Evolutionary conservation across 2,888 invertebrate species (phyloP), one percentile per base, ranked within the genome.

Genomic region (Sclerodermus sp.): DNA sequence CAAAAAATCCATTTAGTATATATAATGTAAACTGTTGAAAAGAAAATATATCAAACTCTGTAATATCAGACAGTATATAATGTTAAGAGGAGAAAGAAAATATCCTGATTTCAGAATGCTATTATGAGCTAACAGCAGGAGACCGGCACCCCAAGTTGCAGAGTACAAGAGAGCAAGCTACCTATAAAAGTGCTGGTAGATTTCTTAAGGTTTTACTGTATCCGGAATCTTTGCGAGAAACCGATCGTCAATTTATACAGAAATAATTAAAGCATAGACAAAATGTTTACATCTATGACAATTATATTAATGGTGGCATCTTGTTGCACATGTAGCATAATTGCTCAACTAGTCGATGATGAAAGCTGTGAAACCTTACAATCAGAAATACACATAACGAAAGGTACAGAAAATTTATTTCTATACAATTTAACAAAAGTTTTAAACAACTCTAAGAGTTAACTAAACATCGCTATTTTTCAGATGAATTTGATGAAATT

Each of bases 401-500:
- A 94, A 85, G 89, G 90, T 89, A 80, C 8, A 23, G 23, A 53
- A 39, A 18, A 10, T 45, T 12, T 13, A 39, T 10, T 41, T 5
- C 12, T 15, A 32, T 31, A 32, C 6, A 16, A 31, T 29, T 5
- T 41, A n/a, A 10, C 10, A 31, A n/a, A 34, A 29, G 30, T 42
- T 10, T 16, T 18, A 36, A 46, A 46, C 1, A 45, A 18, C 10
- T 8, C n/a, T n/a, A n/a, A n/a, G n/a, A n/a, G n/a, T n/a, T n/a
- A n/a, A n/a, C n/a, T n/a, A n/a, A n/a, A n/a, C n/a, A n/a, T n/a
- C 3, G 8, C 8, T 23, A 8, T 23, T 23, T 64, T 65, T 31
- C 80, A 91, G 95, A 95, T 81, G 93, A 95, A 76, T 93, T 89
- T 70, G 90, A 92, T 68, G 92, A 93, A 59, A 80, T 89, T 67